A percentile compares a stretch with the other conserved stretches of the same genome.
These are phyloP conservation scores for Lucilia cuprina DNA, from an alignment of 1,140 invertebrate genomes.

Conservation along the genomic window DNA sequence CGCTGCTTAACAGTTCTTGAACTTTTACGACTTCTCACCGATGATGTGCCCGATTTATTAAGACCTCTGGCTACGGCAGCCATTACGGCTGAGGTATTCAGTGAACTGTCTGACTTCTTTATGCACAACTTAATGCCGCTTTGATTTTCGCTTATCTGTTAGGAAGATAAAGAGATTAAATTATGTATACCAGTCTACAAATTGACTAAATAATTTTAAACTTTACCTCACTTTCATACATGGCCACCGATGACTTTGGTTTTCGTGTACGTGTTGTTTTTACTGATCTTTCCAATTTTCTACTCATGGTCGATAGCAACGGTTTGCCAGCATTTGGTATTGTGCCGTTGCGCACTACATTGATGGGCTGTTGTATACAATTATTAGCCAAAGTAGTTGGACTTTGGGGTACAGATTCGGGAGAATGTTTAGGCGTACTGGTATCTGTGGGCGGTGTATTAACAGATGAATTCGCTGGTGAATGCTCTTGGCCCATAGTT, in stretches of 20 bases:
- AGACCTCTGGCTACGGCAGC: conserved; percentile 28
- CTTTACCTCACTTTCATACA: conserved; percentile 58
- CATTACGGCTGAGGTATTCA: conserved; percentile 27
- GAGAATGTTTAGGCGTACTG: neutral
- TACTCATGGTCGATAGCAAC: conserved; percentile 49
- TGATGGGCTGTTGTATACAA: conserved; percentile 36
- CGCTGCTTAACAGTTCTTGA: conserved; percentile 62
- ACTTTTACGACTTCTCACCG: conserved; percentile 61
- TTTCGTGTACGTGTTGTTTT: conserved; percentile 51
- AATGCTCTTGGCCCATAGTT: neutral
- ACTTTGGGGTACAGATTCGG: conserved; percentile 8
- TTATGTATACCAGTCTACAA: no score
- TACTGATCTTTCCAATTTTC: conserved; percentile 52
- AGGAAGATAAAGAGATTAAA: conserved; percentile 45
- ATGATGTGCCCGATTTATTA: conserved; percentile 36
- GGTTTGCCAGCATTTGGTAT: conserved; percentile 61
- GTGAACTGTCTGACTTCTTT: conserved; percentile 65
- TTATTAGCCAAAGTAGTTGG: neutral
- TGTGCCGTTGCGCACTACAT: conserved; percentile 50
- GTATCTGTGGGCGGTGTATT: conserved; percentile 8
- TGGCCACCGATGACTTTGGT: conserved; percentile 51
- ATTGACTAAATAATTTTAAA: neutral
- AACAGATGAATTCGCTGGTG: neutral
- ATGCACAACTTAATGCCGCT: conserved; percentile 72
- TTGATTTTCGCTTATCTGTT: conserved; percentile 69